A percentile compares a stretch with the other conserved stretches of the same genome.
These are phyloP conservation scores for Cyanoliseus patagonus DNA, from an alignment of 2,113 vertebrate genomes.

Conservation along the genomic window DNA sequence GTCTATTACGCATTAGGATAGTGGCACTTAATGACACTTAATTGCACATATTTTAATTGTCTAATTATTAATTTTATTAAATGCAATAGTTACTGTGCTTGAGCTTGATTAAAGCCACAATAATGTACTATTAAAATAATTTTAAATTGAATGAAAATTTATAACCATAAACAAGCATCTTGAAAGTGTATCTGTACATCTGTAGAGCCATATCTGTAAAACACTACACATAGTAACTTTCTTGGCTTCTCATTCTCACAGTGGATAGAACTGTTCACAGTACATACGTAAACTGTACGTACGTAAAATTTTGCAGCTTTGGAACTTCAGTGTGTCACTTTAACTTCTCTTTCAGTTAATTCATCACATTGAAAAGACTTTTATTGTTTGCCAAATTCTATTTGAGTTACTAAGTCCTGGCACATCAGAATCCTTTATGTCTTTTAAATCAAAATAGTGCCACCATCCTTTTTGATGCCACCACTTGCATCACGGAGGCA, in stretches of 20 bases:
- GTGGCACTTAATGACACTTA: not conserved
- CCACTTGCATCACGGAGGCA: not conserved
- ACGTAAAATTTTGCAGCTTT: not conserved
- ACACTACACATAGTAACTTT: not conserved
- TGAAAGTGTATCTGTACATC: not conserved
- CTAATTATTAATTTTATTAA: not conserved
- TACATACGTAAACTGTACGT: rapidly evolving
- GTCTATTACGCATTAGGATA: not conserved
- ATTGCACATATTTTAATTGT: not conserved
- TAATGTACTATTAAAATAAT: not conserved
- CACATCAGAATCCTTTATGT: not conserved
- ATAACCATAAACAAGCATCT: not conserved
- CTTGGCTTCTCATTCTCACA: not conserved
- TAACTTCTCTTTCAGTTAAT: not conserved
- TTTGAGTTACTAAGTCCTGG: not conserved
- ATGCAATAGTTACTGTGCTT: not conserved
- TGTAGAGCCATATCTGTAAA: not conserved
- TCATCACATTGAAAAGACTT: not conserved
- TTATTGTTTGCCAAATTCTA: not conserved
- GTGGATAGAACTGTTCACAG: not conserved
- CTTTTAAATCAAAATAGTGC: not conserved
- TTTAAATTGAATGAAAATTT: slow-evolving; percentile 17
- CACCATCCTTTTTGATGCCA: not conserved
- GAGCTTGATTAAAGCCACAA: not conserved
- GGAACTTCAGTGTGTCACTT: not conserved